Base-by-base conservation (phyloP, 1,140 invertebrate species). In the Drosophila burlai region DNA sequence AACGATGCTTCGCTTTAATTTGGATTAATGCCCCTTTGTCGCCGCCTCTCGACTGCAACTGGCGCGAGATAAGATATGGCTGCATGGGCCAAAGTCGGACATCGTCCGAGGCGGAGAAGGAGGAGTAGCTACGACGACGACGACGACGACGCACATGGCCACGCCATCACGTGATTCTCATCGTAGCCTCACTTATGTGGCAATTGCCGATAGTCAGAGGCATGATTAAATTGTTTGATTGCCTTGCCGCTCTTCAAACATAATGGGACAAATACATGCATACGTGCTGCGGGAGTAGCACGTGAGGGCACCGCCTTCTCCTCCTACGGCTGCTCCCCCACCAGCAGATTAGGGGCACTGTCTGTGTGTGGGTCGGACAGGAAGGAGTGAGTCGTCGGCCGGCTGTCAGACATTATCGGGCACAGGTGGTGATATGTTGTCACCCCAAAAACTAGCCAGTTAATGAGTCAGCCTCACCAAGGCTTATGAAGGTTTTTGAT, bases 181-280 rank as follows among this genome's bases (percentile, higher is more conserved):
- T 55, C 55, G 63, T 52, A 61, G 76, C 62, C 52, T 65, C 66
- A 71, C 72, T 83, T 81, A 71, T 84, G 78, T 73, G 81, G 83
- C 85, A 87, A 87, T 89, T 89, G 52, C 29, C 54, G 83, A 87
- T 85, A 89, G 46, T 40, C 45, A 50, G 67, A 24, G 43, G 40
- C 34, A 55, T 83, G 83, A 87, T 87, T 87, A 87, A 83, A 87
- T 74, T 87, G 80, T 80, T 87, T 86, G 80, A 80, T 64, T 83
- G 72, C 65, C 67, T 36, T 34, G 54, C 54, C 82, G 71, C 76
- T 71, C 65, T 59, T 49, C 68, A 83, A 83, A 87, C 83, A 87
- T 59, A 71, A 76, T 65, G 52, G 50, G 76, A 66, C 54, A 71
- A 52, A 43, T 36, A 13, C 11, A 6, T 11, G 3, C 0, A 4